These are phyloP conservation scores for Zosterops lateralis DNA, from an alignment of 2,113 vertebrate species.

Conservation along the genomic window DNA sequence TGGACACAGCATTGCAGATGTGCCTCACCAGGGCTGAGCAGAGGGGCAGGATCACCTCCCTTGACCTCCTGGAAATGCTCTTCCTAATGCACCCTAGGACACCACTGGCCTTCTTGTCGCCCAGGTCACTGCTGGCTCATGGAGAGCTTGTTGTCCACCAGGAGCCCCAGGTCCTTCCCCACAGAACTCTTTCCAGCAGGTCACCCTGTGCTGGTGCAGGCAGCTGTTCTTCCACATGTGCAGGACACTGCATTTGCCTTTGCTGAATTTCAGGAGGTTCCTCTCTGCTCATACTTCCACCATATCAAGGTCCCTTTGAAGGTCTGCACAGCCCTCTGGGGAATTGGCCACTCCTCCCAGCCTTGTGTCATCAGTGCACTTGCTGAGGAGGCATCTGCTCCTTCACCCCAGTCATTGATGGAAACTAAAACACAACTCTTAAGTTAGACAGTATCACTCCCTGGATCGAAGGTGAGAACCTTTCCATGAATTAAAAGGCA, in stretches of 20 bases:
- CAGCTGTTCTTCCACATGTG: neutral
- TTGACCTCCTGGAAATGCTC: neutral
- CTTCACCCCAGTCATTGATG: neutral
- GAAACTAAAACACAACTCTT: neutral
- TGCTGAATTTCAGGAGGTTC: neutral
- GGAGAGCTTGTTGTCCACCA: neutral
- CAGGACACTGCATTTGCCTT: neutral
- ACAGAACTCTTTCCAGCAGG: neutral
- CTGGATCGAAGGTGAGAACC: neutral
- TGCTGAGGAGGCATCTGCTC: neutral
- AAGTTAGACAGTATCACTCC: neutral
- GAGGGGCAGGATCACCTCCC: neutral
- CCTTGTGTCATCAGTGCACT: neutral
- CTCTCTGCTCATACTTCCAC: neutral
- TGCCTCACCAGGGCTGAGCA: neutral
- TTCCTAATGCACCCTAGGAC: neutral
- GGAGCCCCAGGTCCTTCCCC: neutral
- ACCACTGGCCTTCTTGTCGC: neutral
- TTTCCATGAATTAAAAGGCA: neutral
- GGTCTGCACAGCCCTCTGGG: neutral
- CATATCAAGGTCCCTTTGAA: rapidly evolving
- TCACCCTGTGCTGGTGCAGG: neutral
- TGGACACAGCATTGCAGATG: neutral
- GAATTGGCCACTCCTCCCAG: neutral
- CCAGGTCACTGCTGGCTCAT: neutral